These are phyloP conservation scores for Scaptomyza tumidula DNA, from an alignment of 2,888 invertebrate species.

Conservation along the genomic window DNA sequence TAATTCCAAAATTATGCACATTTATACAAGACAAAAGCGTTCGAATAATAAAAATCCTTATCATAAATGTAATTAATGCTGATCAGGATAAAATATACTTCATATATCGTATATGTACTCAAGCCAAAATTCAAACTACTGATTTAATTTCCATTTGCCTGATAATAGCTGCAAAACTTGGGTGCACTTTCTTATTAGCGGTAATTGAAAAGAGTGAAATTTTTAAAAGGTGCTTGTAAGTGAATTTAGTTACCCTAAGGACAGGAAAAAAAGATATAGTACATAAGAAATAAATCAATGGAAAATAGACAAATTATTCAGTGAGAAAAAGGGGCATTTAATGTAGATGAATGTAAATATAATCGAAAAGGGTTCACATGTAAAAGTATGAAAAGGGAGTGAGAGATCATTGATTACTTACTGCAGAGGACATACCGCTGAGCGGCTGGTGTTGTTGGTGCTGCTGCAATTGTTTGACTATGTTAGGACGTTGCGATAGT, in stretches of 20 bases:
- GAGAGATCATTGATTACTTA: constrained; percentile 76
- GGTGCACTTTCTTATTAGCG: not conserved
- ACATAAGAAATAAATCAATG: not conserved
- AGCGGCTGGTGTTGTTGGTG: constrained; percentile 56
- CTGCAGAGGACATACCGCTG: constrained; percentile 75
- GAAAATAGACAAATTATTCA: not conserved
- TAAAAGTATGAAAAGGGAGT: constrained; percentile 27
- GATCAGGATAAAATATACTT: not conserved
- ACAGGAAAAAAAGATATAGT: not conserved
- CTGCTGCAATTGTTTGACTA: constrained; percentile 84
- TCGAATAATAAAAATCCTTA: not conserved
- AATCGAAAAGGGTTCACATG: not conserved
- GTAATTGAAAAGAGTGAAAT: not conserved
- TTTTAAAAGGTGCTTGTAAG: not conserved
- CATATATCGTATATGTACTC: not conserved
- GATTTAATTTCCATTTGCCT: not conserved
- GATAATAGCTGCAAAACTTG: not conserved
- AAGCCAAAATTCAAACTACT: not conserved
- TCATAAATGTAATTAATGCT: not conserved
- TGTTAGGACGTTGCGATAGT: constrained; percentile 84
- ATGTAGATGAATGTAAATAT: constrained; percentile 5
- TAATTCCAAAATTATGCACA: not conserved
- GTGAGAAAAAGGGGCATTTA: constrained; percentile 4
- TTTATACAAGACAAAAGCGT: not conserved
- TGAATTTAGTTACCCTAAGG: not conserved